Evolutionary conservation across 2,113 vertebrate species (phyloP).

Genomic region (Coracopsis vasa): DNA sequence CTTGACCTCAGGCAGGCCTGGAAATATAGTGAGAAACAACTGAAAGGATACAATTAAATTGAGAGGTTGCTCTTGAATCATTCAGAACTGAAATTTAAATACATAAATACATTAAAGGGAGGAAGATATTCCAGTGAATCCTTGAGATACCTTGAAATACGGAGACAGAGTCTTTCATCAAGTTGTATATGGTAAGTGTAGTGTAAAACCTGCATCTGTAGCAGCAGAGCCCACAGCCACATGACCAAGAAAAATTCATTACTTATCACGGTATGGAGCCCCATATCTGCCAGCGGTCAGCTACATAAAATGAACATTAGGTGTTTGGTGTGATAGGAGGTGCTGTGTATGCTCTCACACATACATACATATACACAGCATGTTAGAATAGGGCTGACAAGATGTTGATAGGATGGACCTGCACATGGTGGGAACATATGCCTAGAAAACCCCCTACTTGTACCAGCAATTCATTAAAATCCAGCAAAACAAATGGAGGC

Average conservation of each 20-base stretch:
- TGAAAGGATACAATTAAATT: conserved; percentile 20
- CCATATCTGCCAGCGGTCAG: background rate
- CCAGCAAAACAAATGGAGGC: background rate
- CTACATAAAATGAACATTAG: background rate
- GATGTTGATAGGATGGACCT: background rate
- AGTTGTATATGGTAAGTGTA: background rate
- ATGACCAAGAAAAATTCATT: background rate
- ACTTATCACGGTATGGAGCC: background rate
- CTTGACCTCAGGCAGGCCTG: conserved; percentile 11
- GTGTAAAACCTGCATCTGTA: background rate
- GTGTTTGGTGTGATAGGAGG: background rate
- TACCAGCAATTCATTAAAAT: background rate
- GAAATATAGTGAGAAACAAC: background rate
- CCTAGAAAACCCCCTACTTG: background rate
- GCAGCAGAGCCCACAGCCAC: background rate
- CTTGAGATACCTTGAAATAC: background rate
- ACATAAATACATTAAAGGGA: conserved; percentile 29
- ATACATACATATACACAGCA: accelerated
- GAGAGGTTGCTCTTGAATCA: conserved; percentile 30
- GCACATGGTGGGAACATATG: background rate
- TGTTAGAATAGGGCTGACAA: background rate
- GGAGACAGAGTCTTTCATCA: background rate
- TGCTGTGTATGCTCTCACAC: background rate
- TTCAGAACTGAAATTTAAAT: conserved; percentile 44
- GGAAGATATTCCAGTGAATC: background rate